Percentiles rank a stretch among this genome's conserved stretches.
Evolutionary conservation across 2,888 invertebrate species (phyloP).

Genomic region (Leptinotarsa rubiginosa): DNA sequence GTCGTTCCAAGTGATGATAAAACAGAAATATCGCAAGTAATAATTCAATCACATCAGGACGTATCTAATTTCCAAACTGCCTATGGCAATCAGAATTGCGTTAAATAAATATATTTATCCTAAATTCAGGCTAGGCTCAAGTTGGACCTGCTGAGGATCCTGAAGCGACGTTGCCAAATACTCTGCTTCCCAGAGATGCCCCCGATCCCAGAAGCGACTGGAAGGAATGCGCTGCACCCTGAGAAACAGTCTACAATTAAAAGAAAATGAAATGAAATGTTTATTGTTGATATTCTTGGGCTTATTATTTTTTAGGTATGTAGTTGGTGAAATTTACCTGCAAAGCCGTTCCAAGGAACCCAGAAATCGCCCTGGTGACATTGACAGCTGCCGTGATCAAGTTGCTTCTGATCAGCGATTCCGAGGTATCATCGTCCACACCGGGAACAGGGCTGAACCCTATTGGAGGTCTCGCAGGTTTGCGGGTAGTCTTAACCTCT

Average conservation of each 20-base stretch:
- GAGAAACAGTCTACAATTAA: slow-evolving; percentile 56
- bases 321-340: slow-evolving; percentile 69
- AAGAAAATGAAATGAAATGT: slow-evolving; percentile 22
- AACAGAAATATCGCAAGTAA: background rate
- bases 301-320: no score
- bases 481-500: slow-evolving; percentile 39
- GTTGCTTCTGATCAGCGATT: slow-evolving; percentile 65
- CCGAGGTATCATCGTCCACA: slow-evolving; percentile 56
- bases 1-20: background rate
- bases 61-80: background rate
- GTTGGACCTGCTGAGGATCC: slow-evolving; percentile 46
- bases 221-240: slow-evolving; percentile 81
- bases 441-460: slow-evolving; percentile 63
- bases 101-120: slow-evolving; percentile 34
- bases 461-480: slow-evolving; percentile 57
- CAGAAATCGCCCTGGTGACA: slow-evolving; percentile 81
- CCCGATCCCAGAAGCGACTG: slow-evolving; percentile 75
- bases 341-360: slow-evolving; percentile 81
- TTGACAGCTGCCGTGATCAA: slow-evolving; percentile 81
- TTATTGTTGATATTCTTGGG: background rate
- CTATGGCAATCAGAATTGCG: slow-evolving; percentile 14
- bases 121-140: slow-evolving; percentile 17
- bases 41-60: no score
- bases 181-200: slow-evolving; percentile 66
- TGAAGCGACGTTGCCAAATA: slow-evolving; percentile 36